phyloP scores from a whole-genome alignment of 1,140 invertebrate genomes.

The Rhysida immarginata region DNA sequence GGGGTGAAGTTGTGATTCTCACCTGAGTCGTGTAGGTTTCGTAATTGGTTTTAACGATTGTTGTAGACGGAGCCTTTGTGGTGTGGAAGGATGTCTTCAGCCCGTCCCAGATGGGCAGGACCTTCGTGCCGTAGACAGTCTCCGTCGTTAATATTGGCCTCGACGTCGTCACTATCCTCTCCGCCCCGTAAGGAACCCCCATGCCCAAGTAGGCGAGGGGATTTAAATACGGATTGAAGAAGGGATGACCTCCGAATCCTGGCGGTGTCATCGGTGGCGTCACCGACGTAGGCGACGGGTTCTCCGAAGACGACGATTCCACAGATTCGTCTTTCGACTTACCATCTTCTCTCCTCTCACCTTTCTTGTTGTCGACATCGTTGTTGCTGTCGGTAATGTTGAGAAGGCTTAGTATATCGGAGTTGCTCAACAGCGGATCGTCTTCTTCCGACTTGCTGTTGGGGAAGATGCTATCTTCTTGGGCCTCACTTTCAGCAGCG shows the following conservation, averaged over 20 bases:
- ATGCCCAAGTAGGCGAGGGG: slow-evolving; percentile 17
- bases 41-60: slow-evolving; percentile 12
- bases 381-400: slow-evolving; percentile 1
- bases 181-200: slow-evolving; percentile 16
- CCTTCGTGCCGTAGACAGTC: slow-evolving; percentile 62
- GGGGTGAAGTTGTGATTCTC: background rate
- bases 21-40: slow-evolving; percentile 11
- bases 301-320: background rate
- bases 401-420: background rate
- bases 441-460: slow-evolving; percentile 71
- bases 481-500: background rate
- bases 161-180: slow-evolving; percentile 45
- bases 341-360: background rate
- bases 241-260: slow-evolving; percentile 19
- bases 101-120: slow-evolving; percentile 57
- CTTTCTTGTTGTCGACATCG: background rate
- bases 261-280: slow-evolving; percentile 15
- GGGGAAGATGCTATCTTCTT: slow-evolving; percentile 18
- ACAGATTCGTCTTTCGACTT: background rate
- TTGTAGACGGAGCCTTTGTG: slow-evolving; percentile 1
- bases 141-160: slow-evolving; percentile 51
- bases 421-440: slow-evolving; percentile 11
- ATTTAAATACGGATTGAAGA: slow-evolving; percentile 17
- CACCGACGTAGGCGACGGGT: background rate
- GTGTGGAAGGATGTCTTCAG: slow-evolving; percentile 56